These are phyloP conservation scores for Vollenhovia emeryi DNA, from an alignment of 1,140 invertebrate genomes.

Conservation along the genomic window DNA sequence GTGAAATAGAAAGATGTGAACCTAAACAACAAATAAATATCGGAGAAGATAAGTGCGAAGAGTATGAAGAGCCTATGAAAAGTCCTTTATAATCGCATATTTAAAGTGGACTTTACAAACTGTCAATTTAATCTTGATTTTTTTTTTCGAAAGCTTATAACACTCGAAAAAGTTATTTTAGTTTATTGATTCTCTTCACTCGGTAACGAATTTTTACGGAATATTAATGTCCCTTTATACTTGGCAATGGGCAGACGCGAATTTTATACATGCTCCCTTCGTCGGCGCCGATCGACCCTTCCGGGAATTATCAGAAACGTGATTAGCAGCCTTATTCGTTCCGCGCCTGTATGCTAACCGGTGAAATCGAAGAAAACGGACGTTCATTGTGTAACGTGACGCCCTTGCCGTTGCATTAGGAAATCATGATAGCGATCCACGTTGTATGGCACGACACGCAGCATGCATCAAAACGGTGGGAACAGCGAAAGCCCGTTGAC, in stretches of 20 bases:
- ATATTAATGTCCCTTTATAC: background rate
- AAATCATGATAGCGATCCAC: slow-evolving; percentile 65
- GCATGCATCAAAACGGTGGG: slow-evolving; percentile 55
- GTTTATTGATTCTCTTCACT: background rate
- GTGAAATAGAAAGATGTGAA: background rate
- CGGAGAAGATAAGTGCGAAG: background rate
- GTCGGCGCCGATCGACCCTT: slow-evolving; percentile 19
- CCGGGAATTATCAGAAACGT: background rate
- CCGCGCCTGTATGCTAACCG: slow-evolving; percentile 25
- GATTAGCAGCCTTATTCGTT: slow-evolving; percentile 11
- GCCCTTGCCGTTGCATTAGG: slow-evolving; percentile 46
- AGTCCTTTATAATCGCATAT: background rate
- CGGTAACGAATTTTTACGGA: background rate
- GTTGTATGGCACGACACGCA: slow-evolving; percentile 23
- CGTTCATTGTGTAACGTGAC: slow-evolving; percentile 63
- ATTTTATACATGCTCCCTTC: slow-evolving; percentile 41
- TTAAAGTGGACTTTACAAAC: background rate
- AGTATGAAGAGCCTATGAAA: background rate
- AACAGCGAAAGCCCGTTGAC: slow-evolving; percentile 45
- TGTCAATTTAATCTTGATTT: background rate
- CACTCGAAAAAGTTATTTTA: background rate
- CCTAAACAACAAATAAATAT: background rate
- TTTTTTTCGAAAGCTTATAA: background rate
- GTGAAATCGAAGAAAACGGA: slow-evolving; percentile 78
- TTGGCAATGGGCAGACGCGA: background rate